These are phyloP conservation scores for Tachyglossus aculeatus DNA, from an alignment of 2,797 vertebrate species.

Conservation along the genomic window DNA sequence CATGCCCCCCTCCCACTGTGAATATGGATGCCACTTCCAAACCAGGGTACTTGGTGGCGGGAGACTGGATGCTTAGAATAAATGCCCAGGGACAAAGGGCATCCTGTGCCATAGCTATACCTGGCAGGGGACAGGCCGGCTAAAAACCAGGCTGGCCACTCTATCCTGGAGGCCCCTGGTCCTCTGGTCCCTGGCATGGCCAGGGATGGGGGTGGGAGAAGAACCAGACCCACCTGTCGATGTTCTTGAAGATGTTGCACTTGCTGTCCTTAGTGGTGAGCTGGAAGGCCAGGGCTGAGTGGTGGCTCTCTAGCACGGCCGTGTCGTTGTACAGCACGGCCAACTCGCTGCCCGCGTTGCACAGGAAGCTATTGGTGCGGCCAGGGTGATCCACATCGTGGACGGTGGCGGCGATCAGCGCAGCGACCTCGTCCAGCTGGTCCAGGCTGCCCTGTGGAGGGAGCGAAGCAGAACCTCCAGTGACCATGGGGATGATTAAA, in stretches of 20 bases:
- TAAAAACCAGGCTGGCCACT: too few relatives aligned
- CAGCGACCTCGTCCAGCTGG: conserved; percentile 78
- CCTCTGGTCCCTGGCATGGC: too few relatives aligned
- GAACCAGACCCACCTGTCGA: conserved; percentile 80
- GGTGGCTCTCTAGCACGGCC: conserved; percentile 81
- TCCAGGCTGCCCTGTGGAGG: conserved; percentile 75
- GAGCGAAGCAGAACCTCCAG: conserved; percentile 15
- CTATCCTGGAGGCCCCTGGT: too few relatives aligned
- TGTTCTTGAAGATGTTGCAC: conserved; percentile 83
- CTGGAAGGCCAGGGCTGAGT: conserved; percentile 81
- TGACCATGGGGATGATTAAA: too few relatives aligned
- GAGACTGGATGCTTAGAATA: too few relatives aligned
- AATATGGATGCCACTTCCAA: too few relatives aligned
- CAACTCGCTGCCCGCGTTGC: conserved; percentile 81
- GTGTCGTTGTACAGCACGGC: conserved; percentile 82
- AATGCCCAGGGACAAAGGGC: too few relatives aligned
- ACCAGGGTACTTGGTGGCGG: too few relatives aligned
- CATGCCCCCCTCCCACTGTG: too few relatives aligned
- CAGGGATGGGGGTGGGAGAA: too few relatives aligned
- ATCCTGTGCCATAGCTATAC: too few relatives aligned
- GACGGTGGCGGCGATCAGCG: conserved; percentile 80
- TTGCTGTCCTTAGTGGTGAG: conserved; percentile 80
- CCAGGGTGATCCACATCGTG: conserved; percentile 82
- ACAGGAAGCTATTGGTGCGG: conserved; percentile 83
- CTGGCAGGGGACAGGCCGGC: too few relatives aligned